These are phyloP conservation scores for Alces alces DNA, from an alignment of 2,113 vertebrate species.

Conservation along the genomic window DNA sequence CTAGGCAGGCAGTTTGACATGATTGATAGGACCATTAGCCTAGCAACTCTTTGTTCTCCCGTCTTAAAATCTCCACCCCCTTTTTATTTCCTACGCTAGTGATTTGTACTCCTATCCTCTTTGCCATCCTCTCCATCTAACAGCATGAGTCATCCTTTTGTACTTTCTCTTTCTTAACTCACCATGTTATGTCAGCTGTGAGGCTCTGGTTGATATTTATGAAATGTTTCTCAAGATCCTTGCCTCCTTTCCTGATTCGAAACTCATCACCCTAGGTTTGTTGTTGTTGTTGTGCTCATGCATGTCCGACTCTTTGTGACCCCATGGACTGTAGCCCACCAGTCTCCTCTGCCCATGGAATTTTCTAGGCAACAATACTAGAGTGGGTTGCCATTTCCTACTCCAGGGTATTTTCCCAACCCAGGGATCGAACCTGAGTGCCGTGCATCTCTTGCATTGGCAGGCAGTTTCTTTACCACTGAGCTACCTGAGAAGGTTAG, in stretches of 20 bases:
- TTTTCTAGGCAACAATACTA: background rate
- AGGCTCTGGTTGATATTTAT: background rate
- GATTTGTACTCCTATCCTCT: background rate
- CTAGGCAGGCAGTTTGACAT: background rate
- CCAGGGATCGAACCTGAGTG: rapidly evolving
- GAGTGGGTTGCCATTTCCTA: background rate
- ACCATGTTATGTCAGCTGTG: background rate
- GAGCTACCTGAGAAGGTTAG: background rate
- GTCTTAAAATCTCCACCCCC: background rate
- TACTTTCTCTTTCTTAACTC: background rate
- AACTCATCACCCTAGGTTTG: background rate
- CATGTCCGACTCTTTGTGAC: background rate
- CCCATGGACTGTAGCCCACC: background rate
- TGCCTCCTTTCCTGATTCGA: background rate
- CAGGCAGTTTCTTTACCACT: background rate
- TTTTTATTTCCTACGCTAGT: background rate
- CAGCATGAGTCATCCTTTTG: background rate
- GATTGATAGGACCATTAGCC: background rate
- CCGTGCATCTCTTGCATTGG: background rate
- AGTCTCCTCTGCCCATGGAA: background rate
- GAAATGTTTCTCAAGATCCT: background rate
- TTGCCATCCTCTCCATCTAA: background rate
- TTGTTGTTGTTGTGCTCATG: background rate
- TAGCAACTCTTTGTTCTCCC: background rate
- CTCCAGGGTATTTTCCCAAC: background rate